phyloP scores from a whole-genome alignment of 2,797 vertebrate species.

The Typhlichthys eigenmanni region DNA sequence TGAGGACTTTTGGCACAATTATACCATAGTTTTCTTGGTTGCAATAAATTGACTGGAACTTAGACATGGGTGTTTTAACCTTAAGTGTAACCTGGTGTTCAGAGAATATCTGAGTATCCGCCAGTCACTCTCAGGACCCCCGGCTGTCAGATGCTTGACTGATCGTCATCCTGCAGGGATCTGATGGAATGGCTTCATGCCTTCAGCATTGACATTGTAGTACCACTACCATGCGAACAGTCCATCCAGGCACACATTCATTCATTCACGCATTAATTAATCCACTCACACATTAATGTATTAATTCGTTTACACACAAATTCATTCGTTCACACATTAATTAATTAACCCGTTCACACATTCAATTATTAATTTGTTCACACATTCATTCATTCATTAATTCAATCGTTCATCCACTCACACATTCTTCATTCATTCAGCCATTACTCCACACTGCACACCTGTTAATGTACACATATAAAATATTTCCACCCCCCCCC shows the following conservation, averaged over 20 bases:
- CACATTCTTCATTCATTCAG: background rate
- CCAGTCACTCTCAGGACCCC: slow-evolving; percentile 32
- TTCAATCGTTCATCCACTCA: background rate
- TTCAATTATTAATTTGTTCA: slow-evolving; percentile 10
- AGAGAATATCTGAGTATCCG: slow-evolving; percentile 46
- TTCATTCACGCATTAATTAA: too few species aligned
- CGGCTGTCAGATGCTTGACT: slow-evolving; percentile 49
- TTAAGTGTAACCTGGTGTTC: background rate
- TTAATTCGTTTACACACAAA: background rate
- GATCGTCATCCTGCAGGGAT: slow-evolving; percentile 59
- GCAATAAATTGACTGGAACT: too few species aligned
- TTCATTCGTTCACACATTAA: slow-evolving; percentile 9
- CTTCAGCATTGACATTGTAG: slow-evolving; percentile 29
- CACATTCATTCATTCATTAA: slow-evolving; percentile 9
- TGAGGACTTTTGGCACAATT: too few species aligned
- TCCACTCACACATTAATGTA: background rate
- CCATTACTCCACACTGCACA: background rate
- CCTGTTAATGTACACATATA: too few species aligned
- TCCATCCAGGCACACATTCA: too few species aligned
- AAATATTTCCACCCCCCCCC: too few species aligned
- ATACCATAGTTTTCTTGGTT: too few species aligned
- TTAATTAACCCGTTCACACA: slow-evolving; percentile 2
- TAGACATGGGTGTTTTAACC: background rate
- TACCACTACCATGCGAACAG: too few species aligned
- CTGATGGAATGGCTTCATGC: slow-evolving; percentile 60